These are phyloP conservation scores for Hiodon alosoides DNA, from an alignment of 2,113 vertebrate species.

Conservation along the genomic window DNA sequence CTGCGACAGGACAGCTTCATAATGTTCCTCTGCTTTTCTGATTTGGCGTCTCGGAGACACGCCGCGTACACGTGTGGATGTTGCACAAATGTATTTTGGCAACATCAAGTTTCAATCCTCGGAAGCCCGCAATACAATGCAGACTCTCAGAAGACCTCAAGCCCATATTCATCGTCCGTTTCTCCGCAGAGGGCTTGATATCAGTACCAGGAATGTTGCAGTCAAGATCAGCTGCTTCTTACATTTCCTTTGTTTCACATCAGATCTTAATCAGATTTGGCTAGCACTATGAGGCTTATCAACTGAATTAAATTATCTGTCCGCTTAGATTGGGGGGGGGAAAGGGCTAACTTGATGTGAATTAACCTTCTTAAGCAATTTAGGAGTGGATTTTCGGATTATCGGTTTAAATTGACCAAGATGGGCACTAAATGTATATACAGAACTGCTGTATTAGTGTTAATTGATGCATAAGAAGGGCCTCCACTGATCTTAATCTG, in stretches of 20 bases:
- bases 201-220: neutral
- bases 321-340: slow-evolving; percentile 30
- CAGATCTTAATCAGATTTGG: slow-evolving; percentile 16
- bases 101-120: neutral
- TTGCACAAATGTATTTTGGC: too few relatives aligned
- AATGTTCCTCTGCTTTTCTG: too few relatives aligned
- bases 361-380: neutral
- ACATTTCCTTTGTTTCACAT: neutral
- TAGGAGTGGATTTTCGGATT: slow-evolving; percentile 17
- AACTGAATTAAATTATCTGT: slow-evolving; percentile 17
- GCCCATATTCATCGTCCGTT: neutral
- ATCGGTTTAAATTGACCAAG: slow-evolving; percentile 2
- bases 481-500: slow-evolving; percentile 25
- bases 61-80: too few relatives aligned
- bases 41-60: too few relatives aligned
- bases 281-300: slow-evolving; percentile 17
- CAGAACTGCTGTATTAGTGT: slow-evolving; percentile 18
- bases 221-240: neutral
- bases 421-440: neutral
- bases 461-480: slow-evolving; percentile 42
- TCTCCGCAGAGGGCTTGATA: neutral
- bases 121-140: neutral
- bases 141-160: too few relatives aligned
- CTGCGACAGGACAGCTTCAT: too few relatives aligned
- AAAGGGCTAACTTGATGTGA: slow-evolving; percentile 26